phyloP scores from a whole-genome alignment of 2,113 vertebrate species.

The Sinocyclocheilus grahami region DNA sequence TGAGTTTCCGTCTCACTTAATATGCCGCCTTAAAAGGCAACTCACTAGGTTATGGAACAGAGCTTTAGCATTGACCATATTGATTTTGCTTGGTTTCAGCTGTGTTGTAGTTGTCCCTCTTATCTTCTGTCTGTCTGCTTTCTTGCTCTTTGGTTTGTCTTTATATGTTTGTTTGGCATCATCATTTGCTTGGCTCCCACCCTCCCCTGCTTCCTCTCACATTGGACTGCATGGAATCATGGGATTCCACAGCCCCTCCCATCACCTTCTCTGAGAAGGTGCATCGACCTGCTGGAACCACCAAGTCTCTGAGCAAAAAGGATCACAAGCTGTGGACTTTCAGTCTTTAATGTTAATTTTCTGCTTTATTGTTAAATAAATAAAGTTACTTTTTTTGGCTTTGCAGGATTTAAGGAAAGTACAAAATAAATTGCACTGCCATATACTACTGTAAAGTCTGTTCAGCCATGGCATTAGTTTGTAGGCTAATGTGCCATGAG shows the following conservation, averaged over 20 bases:
- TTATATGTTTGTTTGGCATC: slow-evolving; percentile 53
- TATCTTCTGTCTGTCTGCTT: slow-evolving; percentile 45
- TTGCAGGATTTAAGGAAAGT: too few relatives aligned
- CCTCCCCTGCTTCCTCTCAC: slow-evolving; percentile 58
- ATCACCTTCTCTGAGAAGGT: slow-evolving; percentile 49
- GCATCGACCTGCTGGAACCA: slow-evolving; percentile 61
- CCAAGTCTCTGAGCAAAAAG: slow-evolving; percentile 31
- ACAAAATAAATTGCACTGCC: too few relatives aligned
- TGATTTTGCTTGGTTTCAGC: slow-evolving; percentile 13
- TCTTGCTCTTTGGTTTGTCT: slow-evolving; percentile 35
- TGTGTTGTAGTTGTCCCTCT: slow-evolving; percentile 30
- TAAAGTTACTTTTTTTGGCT: background rate
- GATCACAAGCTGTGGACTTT: background rate
- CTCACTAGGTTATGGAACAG: background rate
- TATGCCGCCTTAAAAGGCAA: background rate
- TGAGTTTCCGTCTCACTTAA: background rate
- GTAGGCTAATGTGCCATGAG: background rate
- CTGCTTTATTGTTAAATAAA: background rate
- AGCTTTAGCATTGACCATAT: background rate
- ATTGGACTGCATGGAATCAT: slow-evolving; percentile 65
- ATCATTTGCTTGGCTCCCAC: slow-evolving; percentile 62
- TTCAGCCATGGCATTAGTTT: background rate
- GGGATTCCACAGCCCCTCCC: slow-evolving; percentile 59
- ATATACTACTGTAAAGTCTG: background rate
- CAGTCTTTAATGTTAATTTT: background rate